phyloP scores from a whole-genome alignment of 2,888 invertebrate species.

The Andrena camellia region DNA sequence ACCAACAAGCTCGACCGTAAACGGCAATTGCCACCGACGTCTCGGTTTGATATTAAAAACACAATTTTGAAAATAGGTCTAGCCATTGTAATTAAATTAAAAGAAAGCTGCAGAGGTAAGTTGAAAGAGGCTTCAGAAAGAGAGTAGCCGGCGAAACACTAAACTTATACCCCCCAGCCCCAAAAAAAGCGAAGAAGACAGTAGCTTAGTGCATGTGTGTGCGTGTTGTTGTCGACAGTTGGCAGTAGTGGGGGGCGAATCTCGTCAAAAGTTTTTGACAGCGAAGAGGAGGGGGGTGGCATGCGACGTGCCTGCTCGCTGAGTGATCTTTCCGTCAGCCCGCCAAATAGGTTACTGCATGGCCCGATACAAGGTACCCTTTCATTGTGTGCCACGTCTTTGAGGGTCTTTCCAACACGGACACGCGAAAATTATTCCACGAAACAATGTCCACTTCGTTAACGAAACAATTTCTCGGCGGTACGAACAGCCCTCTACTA shows the following conservation, averaged over 20 bases:
- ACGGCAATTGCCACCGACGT: too few species aligned
- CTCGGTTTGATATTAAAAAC: too few species aligned
- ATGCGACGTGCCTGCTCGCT: slow-evolving; percentile 93
- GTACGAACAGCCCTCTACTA: slow-evolving; percentile 2
- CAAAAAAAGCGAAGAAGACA: slow-evolving; percentile 45
- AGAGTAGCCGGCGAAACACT: not conserved
- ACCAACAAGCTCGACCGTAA: too few species aligned
- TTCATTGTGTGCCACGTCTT: slow-evolving; percentile 58
- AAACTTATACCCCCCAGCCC: not conserved
- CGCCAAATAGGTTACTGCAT: slow-evolving; percentile 88
- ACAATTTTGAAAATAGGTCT: too few species aligned
- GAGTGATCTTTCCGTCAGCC: slow-evolving; percentile 90
- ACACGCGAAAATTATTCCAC: not conserved
- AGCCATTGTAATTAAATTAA: too few species aligned
- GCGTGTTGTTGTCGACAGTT: slow-evolving; percentile 83
- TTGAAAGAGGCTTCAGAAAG: not conserved
- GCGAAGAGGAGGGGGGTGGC: slow-evolving; percentile 86
- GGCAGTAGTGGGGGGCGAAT: slow-evolving; percentile 81
- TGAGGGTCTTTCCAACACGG: slow-evolving; percentile 32
- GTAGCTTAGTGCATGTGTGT: slow-evolving; percentile 83
- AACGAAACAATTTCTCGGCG: not conserved
- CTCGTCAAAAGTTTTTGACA: slow-evolving; percentile 83
- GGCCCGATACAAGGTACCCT: slow-evolving; percentile 87
- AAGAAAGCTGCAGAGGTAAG: slow-evolving; percentile 32
- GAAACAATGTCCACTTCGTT: not conserved